phyloP scores from a whole-genome alignment of 1,140 invertebrate species.

The Bombus soroeensis region DNA sequence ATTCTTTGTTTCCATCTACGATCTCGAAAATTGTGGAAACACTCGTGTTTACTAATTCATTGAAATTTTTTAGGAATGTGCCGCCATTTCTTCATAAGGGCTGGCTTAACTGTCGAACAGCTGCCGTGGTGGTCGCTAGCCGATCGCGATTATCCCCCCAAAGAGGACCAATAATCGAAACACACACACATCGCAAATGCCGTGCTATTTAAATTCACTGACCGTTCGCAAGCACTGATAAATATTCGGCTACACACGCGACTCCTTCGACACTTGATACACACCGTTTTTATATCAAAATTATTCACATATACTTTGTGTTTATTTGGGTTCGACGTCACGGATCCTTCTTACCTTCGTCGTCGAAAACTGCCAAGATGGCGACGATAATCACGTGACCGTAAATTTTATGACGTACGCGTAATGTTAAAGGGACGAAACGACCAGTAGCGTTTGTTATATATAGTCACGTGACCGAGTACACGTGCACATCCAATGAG shows the following conservation, averaged over 20 bases:
- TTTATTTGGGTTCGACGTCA: constrained; percentile 80
- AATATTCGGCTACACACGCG: constrained; percentile 66
- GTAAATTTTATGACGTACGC: constrained; percentile 71
- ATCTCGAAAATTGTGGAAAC: background rate
- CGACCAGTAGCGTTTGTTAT: constrained; percentile 63
- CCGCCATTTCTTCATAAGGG: constrained; percentile 70
- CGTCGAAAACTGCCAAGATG: constrained; percentile 80
- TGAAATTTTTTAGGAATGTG: constrained; percentile 60
- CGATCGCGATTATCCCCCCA: constrained; percentile 65
- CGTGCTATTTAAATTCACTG: constrained; percentile 76
- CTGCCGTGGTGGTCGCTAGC: constrained; percentile 72
- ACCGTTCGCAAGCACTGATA: constrained; percentile 68
- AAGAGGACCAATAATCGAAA: constrained; percentile 66
- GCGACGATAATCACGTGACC: constrained; percentile 77
- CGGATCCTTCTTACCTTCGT: constrained; percentile 74
- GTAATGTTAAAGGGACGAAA: constrained; percentile 69
- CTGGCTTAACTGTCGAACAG: constrained; percentile 71
- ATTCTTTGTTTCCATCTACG: constrained; percentile 3
- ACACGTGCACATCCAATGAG: constrained; percentile 68
- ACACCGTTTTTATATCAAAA: constrained; percentile 67
- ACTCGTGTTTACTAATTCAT: constrained; percentile 23
- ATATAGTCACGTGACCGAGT: constrained; percentile 64
- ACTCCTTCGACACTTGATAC: constrained; percentile 57
- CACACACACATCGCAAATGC: constrained; percentile 66
- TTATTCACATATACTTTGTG: constrained; percentile 75